Conservation (phyloP, 2,888 invertebrate species). For the Orchesella flavescens region DNA sequence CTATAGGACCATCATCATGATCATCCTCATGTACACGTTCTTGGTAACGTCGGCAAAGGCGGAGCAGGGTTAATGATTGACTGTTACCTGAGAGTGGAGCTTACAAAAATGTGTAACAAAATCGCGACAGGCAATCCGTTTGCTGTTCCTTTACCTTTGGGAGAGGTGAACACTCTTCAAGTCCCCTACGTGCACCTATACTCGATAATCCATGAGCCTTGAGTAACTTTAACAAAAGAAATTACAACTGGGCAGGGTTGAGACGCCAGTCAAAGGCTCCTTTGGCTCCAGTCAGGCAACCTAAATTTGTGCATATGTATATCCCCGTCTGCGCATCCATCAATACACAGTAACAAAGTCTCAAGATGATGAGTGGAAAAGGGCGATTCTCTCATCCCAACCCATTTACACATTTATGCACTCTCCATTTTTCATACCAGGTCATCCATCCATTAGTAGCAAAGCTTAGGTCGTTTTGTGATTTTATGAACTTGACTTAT, state of each 20-base stretch:
- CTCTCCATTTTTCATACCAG: not conserved
- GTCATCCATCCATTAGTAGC: no score
- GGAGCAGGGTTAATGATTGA: constrained; percentile 4
- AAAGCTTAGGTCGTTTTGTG: not conserved
- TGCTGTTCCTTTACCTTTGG: not conserved
- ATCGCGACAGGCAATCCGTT: not conserved
- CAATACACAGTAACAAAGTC: not conserved
- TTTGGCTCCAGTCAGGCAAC: constrained; percentile 32
- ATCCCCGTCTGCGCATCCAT: no score
- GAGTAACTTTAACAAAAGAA: constrained; percentile 1
- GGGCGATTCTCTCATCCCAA: no score
- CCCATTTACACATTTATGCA: no score
- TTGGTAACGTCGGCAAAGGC: not conserved
- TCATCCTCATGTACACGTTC: not conserved
- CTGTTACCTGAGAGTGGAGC: constrained; percentile 5
- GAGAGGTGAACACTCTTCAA: not conserved
- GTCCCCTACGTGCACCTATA: no score
- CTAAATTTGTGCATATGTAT: no score
- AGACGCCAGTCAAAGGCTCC: constrained; percentile 23
- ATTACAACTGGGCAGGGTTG: constrained; percentile 18
- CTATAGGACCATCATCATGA: not conserved
- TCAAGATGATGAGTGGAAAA: no score
- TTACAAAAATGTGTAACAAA: no score
- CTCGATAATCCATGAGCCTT: constrained; percentile 33
- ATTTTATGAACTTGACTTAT: constrained; percentile 26